Percentiles rank a stretch among this genome's conserved stretches.
These are phyloP conservation scores for Eptatretus atami DNA, from an alignment of 2,797 vertebrate genomes.

Conservation along the genomic window DNA sequence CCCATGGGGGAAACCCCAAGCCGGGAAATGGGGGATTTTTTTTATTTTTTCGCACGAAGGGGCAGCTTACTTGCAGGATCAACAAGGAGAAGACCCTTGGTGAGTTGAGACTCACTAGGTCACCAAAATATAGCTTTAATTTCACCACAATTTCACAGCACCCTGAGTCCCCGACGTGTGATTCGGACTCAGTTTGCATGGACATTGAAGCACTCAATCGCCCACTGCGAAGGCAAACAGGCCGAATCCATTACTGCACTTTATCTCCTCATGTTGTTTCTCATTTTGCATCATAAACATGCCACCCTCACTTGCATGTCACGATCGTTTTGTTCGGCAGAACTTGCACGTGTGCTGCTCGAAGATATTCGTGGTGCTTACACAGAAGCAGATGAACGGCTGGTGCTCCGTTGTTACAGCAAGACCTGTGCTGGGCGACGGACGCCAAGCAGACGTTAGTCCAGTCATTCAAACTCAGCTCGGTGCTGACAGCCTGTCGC, in stretches of 20 bases:
- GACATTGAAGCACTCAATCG: no score
- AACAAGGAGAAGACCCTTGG: conserved; percentile 64
- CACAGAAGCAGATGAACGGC: conserved; percentile 45
- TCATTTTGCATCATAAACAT: no score
- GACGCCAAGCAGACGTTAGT: conserved; percentile 60
- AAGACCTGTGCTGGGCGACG: conserved; percentile 25
- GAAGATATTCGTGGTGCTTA: conserved; percentile 49
- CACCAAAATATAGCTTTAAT: background rate
- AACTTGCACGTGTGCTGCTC: conserved; percentile 55
- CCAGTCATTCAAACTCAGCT: conserved; percentile 48
- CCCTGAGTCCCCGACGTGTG: no score
- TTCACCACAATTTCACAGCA: no score
- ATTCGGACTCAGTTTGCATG: no score
- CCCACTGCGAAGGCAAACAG: no score
- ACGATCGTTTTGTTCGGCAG: conserved; percentile 14
- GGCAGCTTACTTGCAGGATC: conserved; percentile 45
- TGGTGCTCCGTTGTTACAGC: conserved; percentile 47
- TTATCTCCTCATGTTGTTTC: no score
- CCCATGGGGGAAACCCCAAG: no score
- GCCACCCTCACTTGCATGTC: background rate
- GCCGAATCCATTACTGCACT: no score
- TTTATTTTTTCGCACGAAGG: no score
- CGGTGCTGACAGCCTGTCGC: conserved; percentile 53
- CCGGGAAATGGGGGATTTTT: no score
- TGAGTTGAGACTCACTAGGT: conserved; percentile 12